phyloP scores from a whole-genome alignment of 2,797 vertebrate genomes.

The Bradypodion pumilum region DNA sequence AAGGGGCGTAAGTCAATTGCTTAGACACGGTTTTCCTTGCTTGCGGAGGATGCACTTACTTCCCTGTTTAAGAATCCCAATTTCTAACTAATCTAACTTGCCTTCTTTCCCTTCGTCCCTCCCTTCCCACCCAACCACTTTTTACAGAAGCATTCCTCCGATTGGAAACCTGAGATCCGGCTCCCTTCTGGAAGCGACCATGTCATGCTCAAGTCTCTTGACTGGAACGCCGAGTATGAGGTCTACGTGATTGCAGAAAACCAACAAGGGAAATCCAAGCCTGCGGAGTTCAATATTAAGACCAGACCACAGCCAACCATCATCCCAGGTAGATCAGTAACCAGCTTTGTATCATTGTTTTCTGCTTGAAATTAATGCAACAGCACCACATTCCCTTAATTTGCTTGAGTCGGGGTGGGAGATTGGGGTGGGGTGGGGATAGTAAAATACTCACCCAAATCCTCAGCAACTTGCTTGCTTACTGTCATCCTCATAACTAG shows the following conservation, averaged over 20 bases:
- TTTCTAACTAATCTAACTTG: neutral
- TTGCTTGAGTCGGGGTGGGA: conserved; percentile 63
- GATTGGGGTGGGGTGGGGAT: neutral
- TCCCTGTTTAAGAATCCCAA: neutral
- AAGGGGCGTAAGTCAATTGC: neutral
- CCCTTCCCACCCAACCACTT: neutral
- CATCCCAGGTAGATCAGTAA: conserved; percentile 86
- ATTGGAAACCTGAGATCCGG: conserved; percentile 92
- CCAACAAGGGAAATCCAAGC: conserved; percentile 91
- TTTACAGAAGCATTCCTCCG: conserved; percentile 79
- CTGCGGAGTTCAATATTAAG: conserved; percentile 84
- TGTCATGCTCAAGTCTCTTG: conserved; percentile 84
- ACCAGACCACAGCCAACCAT: conserved; percentile 88
- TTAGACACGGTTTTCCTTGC: neutral
- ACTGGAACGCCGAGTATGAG: conserved; percentile 94
- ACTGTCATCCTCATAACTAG: conserved; percentile 69
- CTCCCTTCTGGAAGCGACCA: conserved; percentile 85
- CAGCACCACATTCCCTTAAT: conserved; percentile 70
- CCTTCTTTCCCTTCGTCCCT: neutral
- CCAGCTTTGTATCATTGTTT: conserved; percentile 44
- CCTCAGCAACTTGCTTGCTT: conserved; percentile 78
- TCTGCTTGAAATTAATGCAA: conserved; percentile 76
- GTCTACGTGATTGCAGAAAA: conserved; percentile 92
- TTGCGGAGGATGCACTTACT: rapidly evolving
- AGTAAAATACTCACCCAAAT: conserved; percentile 21